Percentiles rank a stretch among this genome's conserved stretches.
Conservation (phyloP, 64 coral and sea anemone genomes). For the Cladopsammia gracilis region DNA sequence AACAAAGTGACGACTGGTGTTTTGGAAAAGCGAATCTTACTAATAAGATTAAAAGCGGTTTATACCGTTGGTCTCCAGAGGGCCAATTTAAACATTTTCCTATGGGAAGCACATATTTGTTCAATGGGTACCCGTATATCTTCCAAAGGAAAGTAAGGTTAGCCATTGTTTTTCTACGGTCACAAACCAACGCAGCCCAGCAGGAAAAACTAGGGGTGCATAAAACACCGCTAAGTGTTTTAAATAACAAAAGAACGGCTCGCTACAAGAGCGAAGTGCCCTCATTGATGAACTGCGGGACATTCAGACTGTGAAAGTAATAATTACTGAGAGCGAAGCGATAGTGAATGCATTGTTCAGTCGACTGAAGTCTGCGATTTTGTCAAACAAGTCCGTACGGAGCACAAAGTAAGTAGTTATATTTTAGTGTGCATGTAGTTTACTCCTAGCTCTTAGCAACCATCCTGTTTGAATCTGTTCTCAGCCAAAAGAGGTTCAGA, state of each 20-base stretch:
- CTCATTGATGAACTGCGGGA: constrained; percentile 10
- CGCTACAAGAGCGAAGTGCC: background rate
- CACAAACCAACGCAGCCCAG: background rate
- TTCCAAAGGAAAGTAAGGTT: background rate
- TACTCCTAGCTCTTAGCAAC: too few species aligned
- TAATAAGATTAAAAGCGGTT: background rate
- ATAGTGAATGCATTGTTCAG: background rate
- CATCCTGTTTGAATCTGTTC: too few species aligned
- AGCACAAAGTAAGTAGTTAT: background rate
- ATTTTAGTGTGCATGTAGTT: background rate
- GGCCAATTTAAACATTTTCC: constrained; percentile 20
- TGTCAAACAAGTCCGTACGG: background rate
- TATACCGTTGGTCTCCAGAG: background rate
- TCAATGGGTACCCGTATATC: background rate
- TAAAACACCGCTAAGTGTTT: constrained; percentile 1
- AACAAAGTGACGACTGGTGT: background rate
- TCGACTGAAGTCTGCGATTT: background rate
- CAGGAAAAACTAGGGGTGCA: background rate
- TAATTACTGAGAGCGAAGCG: background rate
- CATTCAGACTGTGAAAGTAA: background rate
- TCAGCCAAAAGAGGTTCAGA: too few species aligned
- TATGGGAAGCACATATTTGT: constrained; percentile 40
- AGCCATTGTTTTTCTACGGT: constrained; percentile 16
- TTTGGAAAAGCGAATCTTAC: background rate
- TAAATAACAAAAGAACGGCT: constrained; percentile 32